A percentile compares a stretch with the other conserved stretches of the same genome.
phyloP scores from a whole-genome alignment of 2,113 vertebrate genomes.

The Rafetus swinhoei region DNA sequence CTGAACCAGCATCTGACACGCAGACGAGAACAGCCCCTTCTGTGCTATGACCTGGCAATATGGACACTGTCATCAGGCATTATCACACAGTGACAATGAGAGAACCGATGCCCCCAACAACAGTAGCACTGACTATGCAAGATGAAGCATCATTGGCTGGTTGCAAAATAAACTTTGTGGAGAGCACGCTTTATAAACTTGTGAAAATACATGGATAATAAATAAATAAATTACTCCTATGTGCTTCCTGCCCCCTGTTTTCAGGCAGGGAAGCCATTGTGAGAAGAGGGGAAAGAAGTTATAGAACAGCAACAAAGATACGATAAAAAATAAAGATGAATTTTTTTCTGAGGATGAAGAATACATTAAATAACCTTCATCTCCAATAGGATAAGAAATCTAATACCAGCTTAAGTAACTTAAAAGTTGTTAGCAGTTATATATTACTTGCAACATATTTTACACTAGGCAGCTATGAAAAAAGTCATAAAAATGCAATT shows the following conservation, averaged over 20 bases:
- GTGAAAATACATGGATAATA: constrained; percentile 22
- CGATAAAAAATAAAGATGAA: background rate
- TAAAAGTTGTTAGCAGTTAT: constrained; percentile 78
- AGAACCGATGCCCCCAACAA: background rate
- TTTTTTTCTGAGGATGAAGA: constrained; percentile 15
- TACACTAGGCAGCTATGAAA: constrained; percentile 74
- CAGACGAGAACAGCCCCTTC: fast-evolving
- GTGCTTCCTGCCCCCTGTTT: background rate
- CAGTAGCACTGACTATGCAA: background rate
- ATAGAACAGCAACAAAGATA: background rate
- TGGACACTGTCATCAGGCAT: fast-evolving
- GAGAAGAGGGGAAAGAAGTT: background rate
- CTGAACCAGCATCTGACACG: background rate
- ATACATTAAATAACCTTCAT: constrained; percentile 27
- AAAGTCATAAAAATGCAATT: constrained; percentile 81
- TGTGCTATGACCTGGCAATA: fast-evolving
- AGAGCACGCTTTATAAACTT: constrained; percentile 7
- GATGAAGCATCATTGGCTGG: background rate
- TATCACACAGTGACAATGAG: background rate
- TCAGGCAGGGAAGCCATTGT: background rate
- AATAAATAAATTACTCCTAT: constrained; percentile 9
- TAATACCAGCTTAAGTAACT: constrained; percentile 63
- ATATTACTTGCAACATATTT: constrained; percentile 81
- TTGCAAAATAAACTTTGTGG: background rate
- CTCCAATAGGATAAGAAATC: constrained; percentile 62